Percentiles rank a stretch among this genome's conserved stretches.
Conservation (phyloP, 2,113 vertebrate genomes). For the Pelodiscus sinensis region DNA sequence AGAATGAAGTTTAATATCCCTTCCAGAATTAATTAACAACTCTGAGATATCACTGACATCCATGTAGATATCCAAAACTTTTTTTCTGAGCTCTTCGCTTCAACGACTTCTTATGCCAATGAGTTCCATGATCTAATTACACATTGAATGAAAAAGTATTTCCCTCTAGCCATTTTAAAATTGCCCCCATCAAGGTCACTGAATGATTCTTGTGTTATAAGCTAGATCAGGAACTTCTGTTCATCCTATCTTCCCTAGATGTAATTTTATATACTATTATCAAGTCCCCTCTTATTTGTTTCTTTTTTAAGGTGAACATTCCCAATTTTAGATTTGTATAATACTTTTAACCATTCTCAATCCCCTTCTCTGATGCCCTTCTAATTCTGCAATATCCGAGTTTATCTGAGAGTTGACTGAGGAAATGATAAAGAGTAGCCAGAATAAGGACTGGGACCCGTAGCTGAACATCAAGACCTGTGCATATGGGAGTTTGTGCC, state of each 20-base stretch:
- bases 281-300: background rate
- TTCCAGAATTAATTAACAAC: background rate
- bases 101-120: background rate
- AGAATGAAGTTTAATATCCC: background rate
- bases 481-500: background rate
- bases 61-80: background rate
- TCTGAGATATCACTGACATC: background rate
- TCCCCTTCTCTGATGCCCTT: rapidly evolving
- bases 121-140: background rate
- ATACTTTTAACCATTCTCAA: background rate
- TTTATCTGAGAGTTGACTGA: background rate
- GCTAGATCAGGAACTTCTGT: background rate
- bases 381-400: background rate
- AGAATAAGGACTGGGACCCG: background rate
- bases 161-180: background rate
- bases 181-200: background rate
- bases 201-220: background rate
- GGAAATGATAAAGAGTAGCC: background rate
- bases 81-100: background rate
- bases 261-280: background rate
- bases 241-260: background rate
- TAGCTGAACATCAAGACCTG: background rate
- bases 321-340: background rate
- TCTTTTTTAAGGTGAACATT: background rate
- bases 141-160: background rate